Evolutionary conservation across 1,140 invertebrate species (phyloP).

Genomic region (Radopholus similis): DNA sequence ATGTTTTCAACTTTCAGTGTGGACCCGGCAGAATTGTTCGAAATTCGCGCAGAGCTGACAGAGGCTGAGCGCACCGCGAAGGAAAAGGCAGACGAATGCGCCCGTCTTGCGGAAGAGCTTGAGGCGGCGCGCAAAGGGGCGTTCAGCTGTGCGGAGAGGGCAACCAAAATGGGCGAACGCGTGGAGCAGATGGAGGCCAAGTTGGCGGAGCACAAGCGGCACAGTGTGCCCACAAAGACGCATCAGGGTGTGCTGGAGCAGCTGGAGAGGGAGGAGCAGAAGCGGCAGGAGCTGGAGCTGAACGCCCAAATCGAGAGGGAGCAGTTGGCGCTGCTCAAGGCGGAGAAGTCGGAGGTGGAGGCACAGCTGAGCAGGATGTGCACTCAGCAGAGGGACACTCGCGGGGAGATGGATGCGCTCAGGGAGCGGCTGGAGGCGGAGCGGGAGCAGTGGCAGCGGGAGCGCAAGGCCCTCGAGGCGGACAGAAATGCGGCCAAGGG

Average conservation of each 20-base stretch:
- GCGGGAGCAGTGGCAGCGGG: slow-evolving; percentile 12
- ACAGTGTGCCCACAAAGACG: neutral
- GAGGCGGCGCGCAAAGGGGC: neutral
- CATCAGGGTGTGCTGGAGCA: slow-evolving; percentile 1
- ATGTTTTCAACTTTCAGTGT: neutral
- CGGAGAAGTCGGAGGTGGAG: slow-evolving; percentile 24
- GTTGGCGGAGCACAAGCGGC: slow-evolving; percentile 20
- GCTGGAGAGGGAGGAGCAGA: slow-evolving; percentile 2
- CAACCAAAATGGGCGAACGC: neutral
- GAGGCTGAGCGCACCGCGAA: slow-evolving; percentile 1
- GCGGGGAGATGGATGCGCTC: slow-evolving; percentile 27
- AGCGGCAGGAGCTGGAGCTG: neutral
- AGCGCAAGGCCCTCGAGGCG: slow-evolving; percentile 21
- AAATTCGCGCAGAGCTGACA: slow-evolving; percentile 23
- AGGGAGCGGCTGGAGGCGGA: slow-evolving; percentile 14
- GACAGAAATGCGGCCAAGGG: slow-evolving; percentile 19
- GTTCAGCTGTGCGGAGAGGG: neutral
- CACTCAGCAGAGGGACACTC: slow-evolving; percentile 8
- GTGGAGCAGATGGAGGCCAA: slow-evolving; percentile 15
- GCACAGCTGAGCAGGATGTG: neutral
- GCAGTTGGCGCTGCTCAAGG: slow-evolving; percentile 10
- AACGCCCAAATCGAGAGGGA: neutral
- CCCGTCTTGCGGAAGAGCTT: slow-evolving; percentile 7
- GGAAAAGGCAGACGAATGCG: slow-evolving; percentile 2
- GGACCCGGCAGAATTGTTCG: slow-evolving; percentile 30